Evolutionary conservation across 2,888 invertebrate species (phyloP).

Genomic region (Melinaea menophilus): DNA sequence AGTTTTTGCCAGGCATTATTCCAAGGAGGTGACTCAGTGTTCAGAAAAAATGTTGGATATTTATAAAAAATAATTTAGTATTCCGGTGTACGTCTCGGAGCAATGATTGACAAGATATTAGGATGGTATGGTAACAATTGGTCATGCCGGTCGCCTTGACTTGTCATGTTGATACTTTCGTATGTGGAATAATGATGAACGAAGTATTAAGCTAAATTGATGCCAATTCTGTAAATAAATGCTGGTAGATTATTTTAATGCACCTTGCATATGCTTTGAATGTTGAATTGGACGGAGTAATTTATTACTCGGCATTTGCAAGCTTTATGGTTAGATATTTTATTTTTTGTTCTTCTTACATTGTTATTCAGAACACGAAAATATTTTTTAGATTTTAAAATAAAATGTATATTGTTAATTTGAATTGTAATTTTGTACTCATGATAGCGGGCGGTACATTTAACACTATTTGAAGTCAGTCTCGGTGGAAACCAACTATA

Average conservation of each 20-base stretch:
- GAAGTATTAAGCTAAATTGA: constrained; percentile 23
- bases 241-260: neutral
- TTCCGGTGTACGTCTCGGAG: constrained; percentile 46
- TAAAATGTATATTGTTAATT: constrained; percentile 33
- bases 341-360: neutral
- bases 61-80: constrained; percentile 58
- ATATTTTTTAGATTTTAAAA: constrained; percentile 16
- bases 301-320: neutral
- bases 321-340: neutral
- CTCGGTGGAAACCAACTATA: constrained; percentile 38
- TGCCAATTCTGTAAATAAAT: constrained; percentile 16
- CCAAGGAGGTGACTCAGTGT: constrained; percentile 59
- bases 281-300: neutral
- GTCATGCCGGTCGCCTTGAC: constrained; percentile 51
- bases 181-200: constrained; percentile 52
- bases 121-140: constrained; percentile 54
- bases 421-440: constrained; percentile 50
- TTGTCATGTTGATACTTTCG: constrained; percentile 52
- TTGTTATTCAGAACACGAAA: neutral
- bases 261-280: constrained; percentile 4
- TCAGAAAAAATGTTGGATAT: constrained; percentile 44
- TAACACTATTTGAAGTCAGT: constrained; percentile 68
- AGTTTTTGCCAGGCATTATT: constrained; percentile 15
- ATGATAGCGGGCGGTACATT: constrained; percentile 71
- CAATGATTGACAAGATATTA: constrained; percentile 74